Base-by-base conservation (phyloP, 2,113 vertebrate genomes). In the Myotis brandtii region DNA sequence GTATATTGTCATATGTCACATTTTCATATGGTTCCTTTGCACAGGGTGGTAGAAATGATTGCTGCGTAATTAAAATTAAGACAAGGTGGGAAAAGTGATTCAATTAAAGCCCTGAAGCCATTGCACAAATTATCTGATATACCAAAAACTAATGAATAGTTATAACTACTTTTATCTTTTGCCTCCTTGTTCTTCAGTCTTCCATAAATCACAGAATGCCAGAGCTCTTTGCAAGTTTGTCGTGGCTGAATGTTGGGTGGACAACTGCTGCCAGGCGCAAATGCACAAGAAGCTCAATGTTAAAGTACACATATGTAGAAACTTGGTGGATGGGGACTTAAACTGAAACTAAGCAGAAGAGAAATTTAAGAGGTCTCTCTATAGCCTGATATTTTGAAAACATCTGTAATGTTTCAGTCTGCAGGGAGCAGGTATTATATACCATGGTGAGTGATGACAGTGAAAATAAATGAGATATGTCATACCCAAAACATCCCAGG, bases 1-100 rank as follows among this genome's bases (percentile, higher is more conserved):
- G 98, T 98, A 98, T 98, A 98, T 98, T 98, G 98, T 98, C 98
- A 98, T 98, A 97, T 98, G 98, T 98, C 98, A 98, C 97, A 98
- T 98, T 98, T 98, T 98, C 97, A 97, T 98, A 98, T 95, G 97
- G 96, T 96, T 98, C 89, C 96, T 98, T 98, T 98, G 97, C 97
- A 98, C 96, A 95, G 95, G 97, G 98, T 98, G 98, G 97, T 98
- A 98, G 97, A 95, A 98, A 98, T 98, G 98, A 98, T 98, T 98
- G 97, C 98, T 96, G 98, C 97, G 94, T 98, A 98, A 98, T 98
- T 99, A 98, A 98, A 98, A 98, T 98, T 98, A 98, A 98, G 98
- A 98, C 98, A 98, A 98, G 98, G 98, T 98, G 97, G 98, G 95
- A 93, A 98, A 98, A 98, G 97, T 97, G 98, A 98, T 98, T 98